Conservation (phyloP, 2,888 invertebrate species). For the Epistrophe grossulariae region DNA sequence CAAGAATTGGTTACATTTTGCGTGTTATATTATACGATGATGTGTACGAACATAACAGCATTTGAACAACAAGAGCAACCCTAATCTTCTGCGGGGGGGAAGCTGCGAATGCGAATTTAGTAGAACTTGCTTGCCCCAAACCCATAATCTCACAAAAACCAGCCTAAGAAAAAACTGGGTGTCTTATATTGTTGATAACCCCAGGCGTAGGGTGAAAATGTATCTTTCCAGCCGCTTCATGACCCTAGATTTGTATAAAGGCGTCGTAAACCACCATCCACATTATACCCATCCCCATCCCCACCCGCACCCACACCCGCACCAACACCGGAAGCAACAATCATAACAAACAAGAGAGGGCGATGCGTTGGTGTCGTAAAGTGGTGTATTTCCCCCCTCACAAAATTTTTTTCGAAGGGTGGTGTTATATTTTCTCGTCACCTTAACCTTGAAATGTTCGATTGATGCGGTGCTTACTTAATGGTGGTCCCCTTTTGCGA, state of each 20-base stretch:
- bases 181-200: constrained; percentile 71
- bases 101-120: constrained; percentile 42
- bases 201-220: constrained; percentile 61
- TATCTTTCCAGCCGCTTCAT: constrained; percentile 68
- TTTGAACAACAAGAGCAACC: constrained; percentile 64
- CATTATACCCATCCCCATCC: neutral
- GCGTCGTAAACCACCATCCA: constrained; percentile 23
- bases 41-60: constrained; percentile 48
- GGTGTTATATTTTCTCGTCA: constrained; percentile 54
- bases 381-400: constrained; percentile 54
- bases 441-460: constrained; percentile 72
- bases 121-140: constrained; percentile 51
- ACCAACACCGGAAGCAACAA: constrained; percentile 17
- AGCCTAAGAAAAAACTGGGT: constrained; percentile 48
- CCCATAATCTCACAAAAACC: neutral
- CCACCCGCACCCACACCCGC: neutral
- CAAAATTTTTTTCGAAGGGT: neutral
- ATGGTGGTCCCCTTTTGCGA: constrained; percentile 42
- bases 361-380: constrained; percentile 70
- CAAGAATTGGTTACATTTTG: constrained; percentile 68
- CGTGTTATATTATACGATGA: constrained; percentile 67
- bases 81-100: constrained; percentile 57
- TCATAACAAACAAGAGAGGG: constrained; percentile 39
- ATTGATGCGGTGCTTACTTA: constrained; percentile 34
- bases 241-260: constrained; percentile 55